phyloP scores from a whole-genome alignment of 2,797 vertebrate species.

The Aviceda leuphotes region DNA sequence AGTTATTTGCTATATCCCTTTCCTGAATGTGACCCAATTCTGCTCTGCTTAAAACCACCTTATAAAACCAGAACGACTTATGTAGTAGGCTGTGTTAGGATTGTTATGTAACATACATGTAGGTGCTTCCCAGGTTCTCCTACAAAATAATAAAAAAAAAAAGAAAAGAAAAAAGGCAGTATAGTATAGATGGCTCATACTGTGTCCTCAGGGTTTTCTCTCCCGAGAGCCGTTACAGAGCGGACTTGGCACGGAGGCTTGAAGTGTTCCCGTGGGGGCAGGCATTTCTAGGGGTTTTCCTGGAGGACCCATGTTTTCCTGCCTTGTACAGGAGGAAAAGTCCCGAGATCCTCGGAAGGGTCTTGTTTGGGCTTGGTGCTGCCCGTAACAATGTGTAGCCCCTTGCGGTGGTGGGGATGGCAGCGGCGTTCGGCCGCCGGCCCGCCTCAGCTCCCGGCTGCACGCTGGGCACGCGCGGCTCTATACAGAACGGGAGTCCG shows the following conservation, averaged over 20 bases:
- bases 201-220: not conserved
- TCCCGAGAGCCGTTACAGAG: not conserved
- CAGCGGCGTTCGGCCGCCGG: not conserved
- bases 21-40: not conserved
- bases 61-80: not conserved
- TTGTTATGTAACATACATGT: not conserved
- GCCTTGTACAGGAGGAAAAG: not conserved
- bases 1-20: not conserved
- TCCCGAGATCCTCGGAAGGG: not conserved
- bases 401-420: not conserved
- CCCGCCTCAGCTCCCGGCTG: rapidly evolving
- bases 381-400: not conserved
- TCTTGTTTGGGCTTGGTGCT: not conserved
- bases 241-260: not conserved
- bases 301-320: not conserved
- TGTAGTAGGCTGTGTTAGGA: not conserved
- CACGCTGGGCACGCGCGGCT: rapidly evolving
- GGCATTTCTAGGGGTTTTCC: rapidly evolving
- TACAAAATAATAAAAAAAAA: rapidly evolving
- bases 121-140: not conserved
- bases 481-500: rapidly evolving
- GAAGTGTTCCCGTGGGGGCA: not conserved
- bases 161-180: no score
- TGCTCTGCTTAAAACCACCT: not conserved
- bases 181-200: rapidly evolving